A percentile compares a stretch with the other conserved stretches of the same genome.
Conservation (phyloP, 2,113 vertebrate genomes). For the Cynopterus brachyotis region DNA sequence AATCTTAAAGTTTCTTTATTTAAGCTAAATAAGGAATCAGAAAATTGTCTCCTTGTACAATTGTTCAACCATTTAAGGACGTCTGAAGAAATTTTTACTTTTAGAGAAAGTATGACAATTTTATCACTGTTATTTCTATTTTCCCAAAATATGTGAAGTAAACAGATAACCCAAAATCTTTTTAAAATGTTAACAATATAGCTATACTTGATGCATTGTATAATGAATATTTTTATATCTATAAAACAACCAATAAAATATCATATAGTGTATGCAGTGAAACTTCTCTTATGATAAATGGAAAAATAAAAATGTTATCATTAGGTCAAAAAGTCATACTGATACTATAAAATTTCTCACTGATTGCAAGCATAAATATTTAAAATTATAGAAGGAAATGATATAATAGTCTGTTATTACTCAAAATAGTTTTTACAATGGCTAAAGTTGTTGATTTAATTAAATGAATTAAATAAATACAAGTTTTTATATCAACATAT, state of each 20-base stretch:
- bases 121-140: background rate
- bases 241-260: background rate
- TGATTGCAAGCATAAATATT: background rate
- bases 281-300: background rate
- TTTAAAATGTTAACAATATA: background rate
- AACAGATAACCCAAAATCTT: background rate
- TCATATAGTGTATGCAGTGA: background rate
- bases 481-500: background rate
- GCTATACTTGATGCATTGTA: background rate
- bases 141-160: background rate
- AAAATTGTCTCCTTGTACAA: background rate
- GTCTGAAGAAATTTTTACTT: background rate
- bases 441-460: background rate
- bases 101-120: slow-evolving; percentile 1
- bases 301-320: background rate
- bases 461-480: background rate
- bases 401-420: background rate
- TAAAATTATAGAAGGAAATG: background rate
- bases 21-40: background rate
- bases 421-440: background rate
- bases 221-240: background rate
- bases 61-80: background rate
- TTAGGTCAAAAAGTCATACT: background rate
- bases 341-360: background rate
- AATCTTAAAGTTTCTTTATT: background rate